Conservation (phyloP, 2,888 invertebrate species). For the Dioctria linearis region DNA sequence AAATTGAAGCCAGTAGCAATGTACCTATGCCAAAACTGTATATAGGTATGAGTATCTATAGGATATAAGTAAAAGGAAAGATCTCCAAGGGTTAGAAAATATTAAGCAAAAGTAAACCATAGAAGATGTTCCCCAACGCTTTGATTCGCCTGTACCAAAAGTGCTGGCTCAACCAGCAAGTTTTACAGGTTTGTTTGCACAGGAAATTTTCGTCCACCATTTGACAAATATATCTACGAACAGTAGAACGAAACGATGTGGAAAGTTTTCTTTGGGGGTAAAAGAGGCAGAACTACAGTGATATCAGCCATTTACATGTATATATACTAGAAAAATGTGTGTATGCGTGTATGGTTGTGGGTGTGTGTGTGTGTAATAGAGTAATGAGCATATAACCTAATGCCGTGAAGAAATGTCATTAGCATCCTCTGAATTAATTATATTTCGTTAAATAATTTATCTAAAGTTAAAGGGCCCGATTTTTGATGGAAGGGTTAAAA, state of each 20-base stretch:
- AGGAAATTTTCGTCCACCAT: background rate
- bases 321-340: too few relatives aligned
- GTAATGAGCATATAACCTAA: constrained; percentile 21
- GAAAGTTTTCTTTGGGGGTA: background rate
- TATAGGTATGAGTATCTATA: background rate
- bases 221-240: background rate
- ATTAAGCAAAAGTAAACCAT: constrained; percentile 31
- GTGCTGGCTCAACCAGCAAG: background rate
- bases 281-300: too few relatives aligned
- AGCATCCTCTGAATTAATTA: constrained; percentile 55
- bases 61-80: background rate
- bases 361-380: background rate
- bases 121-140: background rate
- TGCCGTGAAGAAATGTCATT: constrained; percentile 50
- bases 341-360: too few relatives aligned
- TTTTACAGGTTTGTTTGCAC: constrained; percentile 22
- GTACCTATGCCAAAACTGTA: background rate
- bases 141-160: background rate
- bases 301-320: too few relatives aligned
- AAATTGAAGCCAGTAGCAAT: constrained; percentile 2
- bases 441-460: constrained; percentile 54
- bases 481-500: constrained; percentile 45
- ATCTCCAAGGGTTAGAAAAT: constrained; percentile 30
- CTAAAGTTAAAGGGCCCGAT: constrained; percentile 48
- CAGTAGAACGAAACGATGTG: background rate